Evolutionary conservation across 2,797 vertebrate species (phyloP).

Genomic region (Tauraco hartlaubi): DNA sequence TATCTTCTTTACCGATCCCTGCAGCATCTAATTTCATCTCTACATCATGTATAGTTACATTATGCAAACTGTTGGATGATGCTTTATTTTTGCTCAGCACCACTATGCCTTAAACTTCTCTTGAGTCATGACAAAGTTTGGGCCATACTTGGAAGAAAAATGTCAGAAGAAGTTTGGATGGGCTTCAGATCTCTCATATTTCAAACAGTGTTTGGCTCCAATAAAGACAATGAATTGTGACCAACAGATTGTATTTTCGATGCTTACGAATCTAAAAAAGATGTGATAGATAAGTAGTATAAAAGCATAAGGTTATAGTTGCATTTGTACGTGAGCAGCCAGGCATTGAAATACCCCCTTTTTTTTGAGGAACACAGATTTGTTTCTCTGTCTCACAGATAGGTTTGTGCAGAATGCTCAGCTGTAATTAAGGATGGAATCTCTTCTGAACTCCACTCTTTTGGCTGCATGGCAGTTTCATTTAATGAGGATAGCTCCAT

Average conservation of each 20-base stretch:
- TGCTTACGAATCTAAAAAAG: background rate
- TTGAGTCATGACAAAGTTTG: background rate
- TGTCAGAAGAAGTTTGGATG: background rate
- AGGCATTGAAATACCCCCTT: background rate
- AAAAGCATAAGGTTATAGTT: background rate
- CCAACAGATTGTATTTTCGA: background rate
- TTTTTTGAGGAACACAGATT: background rate
- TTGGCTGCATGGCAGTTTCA: background rate
- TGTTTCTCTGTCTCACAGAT: background rate
- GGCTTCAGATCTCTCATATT: background rate
- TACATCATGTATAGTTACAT: background rate
- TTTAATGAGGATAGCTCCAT: constrained; percentile 10
- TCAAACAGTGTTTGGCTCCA: background rate
- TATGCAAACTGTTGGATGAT: background rate
- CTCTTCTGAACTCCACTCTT: constrained; percentile 3
- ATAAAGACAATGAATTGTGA: background rate
- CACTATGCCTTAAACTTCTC: background rate
- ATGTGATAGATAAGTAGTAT: background rate
- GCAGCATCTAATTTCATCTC: background rate
- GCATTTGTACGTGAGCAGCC: background rate
- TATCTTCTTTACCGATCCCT: background rate
- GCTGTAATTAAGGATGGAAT: background rate
- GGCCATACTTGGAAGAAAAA: background rate
- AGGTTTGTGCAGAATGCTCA: background rate
- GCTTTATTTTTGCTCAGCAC: background rate